A percentile compares a stretch with the other conserved stretches of the same genome.
Evolutionary conservation across 2,888 invertebrate genomes (phyloP).

Genomic region (Hyposoter didymator): DNA sequence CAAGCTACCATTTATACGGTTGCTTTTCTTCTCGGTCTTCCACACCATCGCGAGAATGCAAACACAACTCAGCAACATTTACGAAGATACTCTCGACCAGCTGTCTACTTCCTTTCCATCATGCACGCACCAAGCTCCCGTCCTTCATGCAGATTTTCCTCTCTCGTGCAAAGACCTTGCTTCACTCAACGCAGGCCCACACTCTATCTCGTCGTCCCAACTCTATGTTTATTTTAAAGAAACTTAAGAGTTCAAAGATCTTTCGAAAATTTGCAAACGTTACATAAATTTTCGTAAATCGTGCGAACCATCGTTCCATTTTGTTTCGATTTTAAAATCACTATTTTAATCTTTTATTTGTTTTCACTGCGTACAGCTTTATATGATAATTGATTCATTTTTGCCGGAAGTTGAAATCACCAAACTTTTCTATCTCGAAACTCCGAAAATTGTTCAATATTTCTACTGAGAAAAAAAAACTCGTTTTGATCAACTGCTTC

Average conservation of each 20-base stretch:
- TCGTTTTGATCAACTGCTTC: background rate
- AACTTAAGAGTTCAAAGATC: background rate
- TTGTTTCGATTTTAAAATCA: background rate
- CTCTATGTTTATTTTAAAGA: constrained; percentile 11
- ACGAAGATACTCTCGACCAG: constrained; percentile 13
- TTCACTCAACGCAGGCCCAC: background rate
- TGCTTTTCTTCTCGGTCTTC: constrained; percentile 32
- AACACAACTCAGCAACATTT: background rate
- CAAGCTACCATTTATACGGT: constrained; percentile 25
- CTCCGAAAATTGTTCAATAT: background rate
- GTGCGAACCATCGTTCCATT: background rate
- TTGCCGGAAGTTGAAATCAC: background rate
- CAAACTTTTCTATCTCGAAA: background rate
- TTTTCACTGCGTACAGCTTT: background rate
- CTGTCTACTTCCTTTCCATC: constrained; percentile 23
- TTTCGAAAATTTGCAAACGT: background rate
- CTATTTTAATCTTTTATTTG: background rate
- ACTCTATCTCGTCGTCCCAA: constrained; percentile 1
- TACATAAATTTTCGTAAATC: background rate
- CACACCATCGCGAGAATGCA: constrained; percentile 18
- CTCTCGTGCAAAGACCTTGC: constrained; percentile 20
- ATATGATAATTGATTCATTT: background rate
- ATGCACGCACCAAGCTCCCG: constrained; percentile 15
- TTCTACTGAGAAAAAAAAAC: background rate
- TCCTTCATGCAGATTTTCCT: constrained; percentile 45